Evolutionary conservation across 1,140 invertebrate genomes (phyloP), one percentile per base, ranked within the genome.

Genomic region (Ptiloglossa arizonensis): DNA sequence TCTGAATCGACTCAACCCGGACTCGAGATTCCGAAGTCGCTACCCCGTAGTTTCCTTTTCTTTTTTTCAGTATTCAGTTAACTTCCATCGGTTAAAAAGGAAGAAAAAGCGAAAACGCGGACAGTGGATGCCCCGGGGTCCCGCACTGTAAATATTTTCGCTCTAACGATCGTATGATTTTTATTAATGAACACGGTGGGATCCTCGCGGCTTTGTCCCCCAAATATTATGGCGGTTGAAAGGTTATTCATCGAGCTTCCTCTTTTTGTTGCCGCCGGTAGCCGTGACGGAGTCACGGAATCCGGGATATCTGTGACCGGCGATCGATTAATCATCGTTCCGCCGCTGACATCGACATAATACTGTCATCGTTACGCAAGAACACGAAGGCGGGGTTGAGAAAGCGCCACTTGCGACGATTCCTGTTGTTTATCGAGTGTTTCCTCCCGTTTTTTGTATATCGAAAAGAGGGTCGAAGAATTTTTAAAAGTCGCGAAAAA

Each of bases 151-250:
- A 87, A 87, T 83, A 86, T 86, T 87, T 83, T 86, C 85, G 76
- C 24, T 32, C 83, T 87, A 87, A 90, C 83, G 87, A 87, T 79
- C 69, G 82, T 86, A 87, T 87, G 87, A 90, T 90, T 89, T 90
- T 91, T 91, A 91, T 91, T 91, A 89, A 91, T 90, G 89, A 78
- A 67, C 60, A 24, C 27, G 13, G 15, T 5, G 17, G 52, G 41
- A 24, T 46, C 22, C 52, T 2, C 50, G 68, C 63, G 32, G 52
- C 71, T 64, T 64, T 56, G 70, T 57, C 71, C 78, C 44, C 72
- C n/a, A 62, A 79, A 70, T 79, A 78, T 78, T 86, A 77, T 77
- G 64, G 41, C 38, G 38, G 79, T 56, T 48, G 46, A 38, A 52
- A 66, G 32, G 50, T 72, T 67, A 72, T 85, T 79, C 81, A 48